phyloP scores from a whole-genome alignment of 2,888 invertebrate species.

The Erebia palarica region DNA sequence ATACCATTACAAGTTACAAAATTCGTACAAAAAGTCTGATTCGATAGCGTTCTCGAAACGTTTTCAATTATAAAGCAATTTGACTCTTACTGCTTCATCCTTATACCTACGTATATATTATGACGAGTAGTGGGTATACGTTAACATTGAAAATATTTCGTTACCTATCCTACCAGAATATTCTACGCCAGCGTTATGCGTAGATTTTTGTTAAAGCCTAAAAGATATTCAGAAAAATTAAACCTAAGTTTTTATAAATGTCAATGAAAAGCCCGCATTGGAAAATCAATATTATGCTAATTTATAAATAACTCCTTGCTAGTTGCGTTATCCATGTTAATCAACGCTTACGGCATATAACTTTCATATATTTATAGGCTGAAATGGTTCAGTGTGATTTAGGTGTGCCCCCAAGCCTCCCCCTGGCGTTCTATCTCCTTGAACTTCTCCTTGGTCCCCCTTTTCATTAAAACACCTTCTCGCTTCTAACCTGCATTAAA shows the following conservation, averaged over 20 bases:
- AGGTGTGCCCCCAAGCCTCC: constrained; percentile 33
- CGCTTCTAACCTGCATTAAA: constrained; percentile 13
- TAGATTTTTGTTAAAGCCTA: background rate
- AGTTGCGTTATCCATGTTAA: constrained; percentile 2
- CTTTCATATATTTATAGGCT: constrained; percentile 43
- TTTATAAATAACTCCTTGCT: constrained; percentile 15
- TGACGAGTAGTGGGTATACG: background rate
- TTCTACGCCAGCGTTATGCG: background rate
- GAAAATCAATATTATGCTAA: constrained; percentile 26
- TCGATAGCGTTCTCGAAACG: constrained; percentile 19
- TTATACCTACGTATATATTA: constrained; percentile 1
- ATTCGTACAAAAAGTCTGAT: constrained; percentile 20
- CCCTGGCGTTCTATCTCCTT: constrained; percentile 40
- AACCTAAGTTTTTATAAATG: background rate
- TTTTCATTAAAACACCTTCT: constrained; percentile 35
- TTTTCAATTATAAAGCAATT: constrained; percentile 30
- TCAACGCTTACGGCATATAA: background rate
- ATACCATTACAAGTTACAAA: constrained; percentile 26
- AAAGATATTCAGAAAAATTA: background rate
- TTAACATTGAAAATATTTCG: background rate
- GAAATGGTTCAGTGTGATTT: constrained; percentile 18
- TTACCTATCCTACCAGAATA: constrained; percentile 2
- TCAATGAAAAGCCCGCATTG: constrained; percentile 19
- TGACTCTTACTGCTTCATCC: constrained; percentile 28
- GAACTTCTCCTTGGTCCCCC: constrained; percentile 39